Conservation (phyloP, 2,797 vertebrate genomes). For the Poecilia picta region DNA sequence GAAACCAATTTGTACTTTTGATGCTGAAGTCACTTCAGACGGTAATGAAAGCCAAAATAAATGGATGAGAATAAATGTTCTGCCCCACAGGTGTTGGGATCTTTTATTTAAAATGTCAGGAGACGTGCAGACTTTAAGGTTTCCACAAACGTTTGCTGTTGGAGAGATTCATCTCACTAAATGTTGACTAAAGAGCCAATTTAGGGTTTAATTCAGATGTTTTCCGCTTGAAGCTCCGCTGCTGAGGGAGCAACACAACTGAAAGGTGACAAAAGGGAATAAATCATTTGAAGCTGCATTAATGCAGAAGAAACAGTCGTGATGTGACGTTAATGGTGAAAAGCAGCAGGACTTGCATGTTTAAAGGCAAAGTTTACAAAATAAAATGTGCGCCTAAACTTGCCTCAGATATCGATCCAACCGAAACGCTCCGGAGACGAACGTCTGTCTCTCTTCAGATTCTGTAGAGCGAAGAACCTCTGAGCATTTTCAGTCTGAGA, state of each 20-base stretch:
- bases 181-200: not conserved
- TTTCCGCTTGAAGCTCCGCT: not conserved
- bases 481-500: too few species aligned
- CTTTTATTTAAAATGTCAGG: not conserved
- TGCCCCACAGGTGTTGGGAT: not conserved
- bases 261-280: not conserved
- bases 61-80: not conserved
- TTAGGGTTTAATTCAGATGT: not conserved
- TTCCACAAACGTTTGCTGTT: not conserved
- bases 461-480: too few species aligned
- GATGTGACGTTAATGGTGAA: not conserved
- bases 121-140: not conserved
- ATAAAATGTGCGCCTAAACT: not conserved
- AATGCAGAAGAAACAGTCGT: not conserved
- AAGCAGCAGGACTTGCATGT: not conserved
- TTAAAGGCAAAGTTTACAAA: not conserved
- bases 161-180: not conserved
- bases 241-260: not conserved
- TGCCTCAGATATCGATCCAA: not conserved
- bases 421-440: not conserved
- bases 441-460: not conserved
- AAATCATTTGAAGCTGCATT: not conserved
- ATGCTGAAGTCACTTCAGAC: not conserved
- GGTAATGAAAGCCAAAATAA: not conserved
- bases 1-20: not conserved